Percentiles rank a stretch among this genome's conserved stretches.
These are phyloP conservation scores for Rhinopomastus cyanomelas DNA, from an alignment of 2,113 vertebrate species.

Conservation along the genomic window DNA sequence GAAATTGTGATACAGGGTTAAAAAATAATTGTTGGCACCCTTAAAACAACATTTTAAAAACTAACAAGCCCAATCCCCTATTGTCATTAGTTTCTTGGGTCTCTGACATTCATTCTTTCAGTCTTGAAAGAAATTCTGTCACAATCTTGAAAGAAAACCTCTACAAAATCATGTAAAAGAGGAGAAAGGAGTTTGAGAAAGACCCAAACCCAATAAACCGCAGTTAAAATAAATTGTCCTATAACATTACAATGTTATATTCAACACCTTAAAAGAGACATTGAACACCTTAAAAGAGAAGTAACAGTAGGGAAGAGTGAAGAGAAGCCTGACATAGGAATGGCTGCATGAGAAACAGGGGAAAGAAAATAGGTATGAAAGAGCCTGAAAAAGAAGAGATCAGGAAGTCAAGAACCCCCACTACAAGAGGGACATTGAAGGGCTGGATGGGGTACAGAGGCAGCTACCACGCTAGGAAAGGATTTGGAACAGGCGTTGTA, in stretches of 20 bases:
- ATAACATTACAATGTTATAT: background rate
- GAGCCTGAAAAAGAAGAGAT: background rate
- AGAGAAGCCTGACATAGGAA: background rate
- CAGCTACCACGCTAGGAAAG: too few relatives aligned
- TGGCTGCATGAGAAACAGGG: background rate
- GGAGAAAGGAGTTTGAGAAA: background rate
- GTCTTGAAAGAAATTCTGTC: background rate
- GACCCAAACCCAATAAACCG: background rate
- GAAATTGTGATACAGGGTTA: background rate
- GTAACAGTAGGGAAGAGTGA: background rate
- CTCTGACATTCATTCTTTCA: background rate
- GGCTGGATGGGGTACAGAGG: too few relatives aligned
- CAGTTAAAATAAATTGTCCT: background rate
- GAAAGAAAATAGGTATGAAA: background rate
- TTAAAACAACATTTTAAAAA: background rate
- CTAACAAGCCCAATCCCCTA: background rate
- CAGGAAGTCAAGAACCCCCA: background rate
- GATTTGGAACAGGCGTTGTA: too few relatives aligned
- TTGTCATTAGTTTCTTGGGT: background rate
- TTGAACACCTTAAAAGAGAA: background rate
- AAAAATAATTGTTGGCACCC: background rate
- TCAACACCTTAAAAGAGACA: background rate
- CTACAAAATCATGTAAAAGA: background rate
- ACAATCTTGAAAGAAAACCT: background rate
- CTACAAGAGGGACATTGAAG: too few relatives aligned